Evolutionary conservation across 2,113 vertebrate genomes (phyloP).

Genomic region (Chaetops frenatus): DNA sequence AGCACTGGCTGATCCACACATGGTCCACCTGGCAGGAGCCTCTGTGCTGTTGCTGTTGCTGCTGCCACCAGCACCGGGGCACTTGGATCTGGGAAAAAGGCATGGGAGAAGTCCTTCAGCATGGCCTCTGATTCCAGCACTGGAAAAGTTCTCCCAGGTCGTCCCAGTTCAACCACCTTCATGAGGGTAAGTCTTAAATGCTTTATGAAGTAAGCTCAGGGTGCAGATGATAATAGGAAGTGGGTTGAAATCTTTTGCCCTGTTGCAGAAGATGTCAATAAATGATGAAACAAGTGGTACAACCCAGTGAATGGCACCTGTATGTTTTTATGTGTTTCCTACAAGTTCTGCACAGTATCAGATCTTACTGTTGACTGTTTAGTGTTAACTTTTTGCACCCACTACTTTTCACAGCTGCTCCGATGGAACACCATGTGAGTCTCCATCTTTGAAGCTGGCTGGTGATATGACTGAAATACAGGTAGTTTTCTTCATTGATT

Average conservation of each 20-base stretch:
- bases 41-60: background rate
- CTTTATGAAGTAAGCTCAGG: background rate
- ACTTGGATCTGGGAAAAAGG: background rate
- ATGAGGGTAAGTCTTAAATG: background rate
- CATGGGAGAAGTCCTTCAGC: rapidly evolving
- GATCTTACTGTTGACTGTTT: background rate
- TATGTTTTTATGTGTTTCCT: background rate
- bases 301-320: background rate
- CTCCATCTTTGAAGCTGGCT: background rate
- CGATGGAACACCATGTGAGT: background rate
- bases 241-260: background rate
- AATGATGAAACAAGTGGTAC: background rate
- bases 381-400: background rate
- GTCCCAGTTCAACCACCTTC: background rate
- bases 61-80: rapidly evolving
- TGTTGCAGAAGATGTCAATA: background rate
- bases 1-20: rapidly evolving
- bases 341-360: background rate
- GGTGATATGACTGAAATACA: background rate
- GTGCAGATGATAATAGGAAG: background rate
- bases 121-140: background rate
- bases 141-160: background rate
- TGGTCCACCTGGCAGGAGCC: rapidly evolving
- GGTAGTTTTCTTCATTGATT: background rate
- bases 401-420: background rate